These are phyloP conservation scores for Euzophera pinguis DNA, from an alignment of 2,888 invertebrate species.

Conservation along the genomic window DNA sequence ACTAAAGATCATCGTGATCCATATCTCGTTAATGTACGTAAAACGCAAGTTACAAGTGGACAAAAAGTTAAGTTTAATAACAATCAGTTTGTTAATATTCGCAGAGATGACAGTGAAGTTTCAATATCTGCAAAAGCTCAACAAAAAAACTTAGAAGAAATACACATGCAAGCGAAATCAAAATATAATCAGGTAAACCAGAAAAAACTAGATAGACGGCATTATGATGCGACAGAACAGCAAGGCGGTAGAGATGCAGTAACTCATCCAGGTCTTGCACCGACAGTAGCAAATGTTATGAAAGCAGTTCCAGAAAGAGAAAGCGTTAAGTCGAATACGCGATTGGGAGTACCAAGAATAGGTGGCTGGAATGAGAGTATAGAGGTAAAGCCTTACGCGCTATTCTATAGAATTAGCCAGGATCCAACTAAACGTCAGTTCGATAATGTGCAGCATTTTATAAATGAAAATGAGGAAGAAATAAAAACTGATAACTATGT, in stretches of 20 bases:
- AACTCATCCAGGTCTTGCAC: neutral
- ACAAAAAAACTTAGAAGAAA: conserved; percentile 24
- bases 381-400: conserved; percentile 42
- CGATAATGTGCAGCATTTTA: neutral
- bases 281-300: conserved; percentile 22
- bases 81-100: conserved; percentile 22
- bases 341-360: conserved; percentile 23
- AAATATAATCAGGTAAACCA: conserved; percentile 29
- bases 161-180: neutral
- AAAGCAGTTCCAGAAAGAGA: conserved; percentile 40
- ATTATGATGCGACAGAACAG: conserved; percentile 27
- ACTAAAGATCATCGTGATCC: conserved; percentile 2
- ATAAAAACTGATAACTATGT: neutral
- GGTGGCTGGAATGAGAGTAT: conserved; percentile 33
- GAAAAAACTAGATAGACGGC: conserved; percentile 26
- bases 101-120: neutral
- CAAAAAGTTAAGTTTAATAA: conserved; percentile 34
- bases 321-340: conserved; percentile 24
- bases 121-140: conserved; percentile 12
- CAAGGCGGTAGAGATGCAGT: neutral
- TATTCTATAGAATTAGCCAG: conserved; percentile 45
- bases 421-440: neutral
- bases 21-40: conserved; percentile 34
- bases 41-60: conserved; percentile 30
- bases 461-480: neutral